phyloP scores from a whole-genome alignment of 2,113 vertebrate species.

The Pundamilia nyererei region DNA sequence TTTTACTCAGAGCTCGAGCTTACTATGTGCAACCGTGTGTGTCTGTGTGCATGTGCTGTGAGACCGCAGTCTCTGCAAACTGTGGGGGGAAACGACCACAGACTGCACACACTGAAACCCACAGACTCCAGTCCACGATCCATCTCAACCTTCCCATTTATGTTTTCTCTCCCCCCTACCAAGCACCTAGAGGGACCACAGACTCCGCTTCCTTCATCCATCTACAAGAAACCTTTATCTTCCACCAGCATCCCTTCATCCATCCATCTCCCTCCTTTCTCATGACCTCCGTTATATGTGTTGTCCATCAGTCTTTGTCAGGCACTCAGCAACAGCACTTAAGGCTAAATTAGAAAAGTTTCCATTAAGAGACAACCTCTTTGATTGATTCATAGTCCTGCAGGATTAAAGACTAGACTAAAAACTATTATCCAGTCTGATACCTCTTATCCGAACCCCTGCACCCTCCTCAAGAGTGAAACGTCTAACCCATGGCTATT shows the following conservation, averaged over 20 bases:
- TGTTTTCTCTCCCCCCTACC: neutral
- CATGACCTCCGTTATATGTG: conserved; percentile 22
- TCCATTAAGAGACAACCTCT: neutral
- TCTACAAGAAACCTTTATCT: conserved; percentile 5
- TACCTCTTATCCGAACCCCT: conserved; percentile 16
- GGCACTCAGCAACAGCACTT: neutral
- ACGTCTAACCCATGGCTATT: conserved; percentile 15
- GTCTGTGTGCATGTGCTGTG: conserved; percentile 13
- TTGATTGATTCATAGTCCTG: neutral
- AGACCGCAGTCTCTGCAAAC: conserved; percentile 53
- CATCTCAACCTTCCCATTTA: conserved; percentile 30
- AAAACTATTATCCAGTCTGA: conserved; percentile 24
- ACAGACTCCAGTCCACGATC: conserved; percentile 55
- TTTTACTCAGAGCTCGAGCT: conserved; percentile 1
- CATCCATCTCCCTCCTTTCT: neutral
- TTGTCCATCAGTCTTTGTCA: conserved; percentile 18
- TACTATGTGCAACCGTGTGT: neutral
- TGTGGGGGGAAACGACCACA: conserved; percentile 45
- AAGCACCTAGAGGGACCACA: conserved; percentile 20
- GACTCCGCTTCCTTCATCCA: conserved; percentile 8
- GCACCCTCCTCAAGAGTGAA: conserved; percentile 3
- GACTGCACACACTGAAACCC: conserved; percentile 58
- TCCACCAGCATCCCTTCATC: neutral
- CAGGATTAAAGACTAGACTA: conserved; percentile 1
- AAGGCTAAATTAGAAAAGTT: neutral